Base-by-base conservation (phyloP, 64 coral and sea anemone species). In the Acropora tenuis region DNA sequence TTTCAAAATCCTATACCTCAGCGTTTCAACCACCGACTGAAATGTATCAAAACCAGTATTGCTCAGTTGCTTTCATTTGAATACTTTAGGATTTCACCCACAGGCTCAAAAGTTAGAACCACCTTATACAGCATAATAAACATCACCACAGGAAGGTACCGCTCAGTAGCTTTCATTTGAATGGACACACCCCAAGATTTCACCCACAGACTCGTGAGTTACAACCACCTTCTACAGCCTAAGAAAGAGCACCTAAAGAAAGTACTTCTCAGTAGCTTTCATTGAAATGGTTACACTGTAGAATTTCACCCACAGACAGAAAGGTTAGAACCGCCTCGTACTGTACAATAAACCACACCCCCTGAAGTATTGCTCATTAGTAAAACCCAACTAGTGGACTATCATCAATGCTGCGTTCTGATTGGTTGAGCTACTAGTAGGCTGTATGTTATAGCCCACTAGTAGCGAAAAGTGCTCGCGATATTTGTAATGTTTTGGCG, bases 81-180 rank as follows among this genome's bases (percentile, higher is more conserved):
- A 42, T n/a, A 74, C 16, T 20, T 20, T 20, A 73, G 30, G 5
- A n/a, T 40, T 74, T 74, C 71, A 74, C 18, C 66, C 66, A 8
- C 66, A 69, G 18, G 1, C 66, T 69, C 66, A 55, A 69, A 69
- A 69, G 66, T 69, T 69, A 69, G 2, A 69, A 69, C 7, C 66
- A 69, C 66, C 66, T 69, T 69, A n/a, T 69, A 69, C 66, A 69
- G 1, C 66, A 69, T 69, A 69, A 69, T 69, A 69, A 69, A 69
- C 66, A 69, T 18, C 19, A 30, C 69, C n/a, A 1, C n/a, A 40
- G 19, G n/a, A 73, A 73, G 41, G 69, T 73, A 41, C 69, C 41
- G 69, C 69, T 73, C 69, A 73, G 30, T 73, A 73, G 69, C 69
- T 40, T 40, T 73, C 69, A 73, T 73, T 73, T 73, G 69, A 73